Evolutionary conservation across 2,888 invertebrate genomes (phyloP), one percentile per base, ranked within the genome.

Genomic region (Perizoma flavofasciatum): DNA sequence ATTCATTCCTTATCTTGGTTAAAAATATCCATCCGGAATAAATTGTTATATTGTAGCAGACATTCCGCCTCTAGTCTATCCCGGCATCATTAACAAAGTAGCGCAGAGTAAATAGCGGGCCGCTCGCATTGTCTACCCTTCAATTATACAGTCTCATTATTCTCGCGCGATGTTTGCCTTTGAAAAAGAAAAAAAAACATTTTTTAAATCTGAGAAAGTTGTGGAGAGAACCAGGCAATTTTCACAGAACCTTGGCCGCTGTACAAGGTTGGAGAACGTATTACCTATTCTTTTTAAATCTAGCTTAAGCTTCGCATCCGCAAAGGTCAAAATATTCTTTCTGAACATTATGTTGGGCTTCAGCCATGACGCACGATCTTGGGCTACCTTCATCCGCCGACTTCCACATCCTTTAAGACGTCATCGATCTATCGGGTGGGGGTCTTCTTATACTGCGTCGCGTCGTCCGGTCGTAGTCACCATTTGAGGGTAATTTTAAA

Each of bases 91-190:
- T 72, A 71, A 60, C 49, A 56, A 63, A 64, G 57, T 49, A 60
- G 59, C 50, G 56, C 55, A 59, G 58, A 49, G 51, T 45, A 37
- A 37, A 55, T 50, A 61, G 40, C 43, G 35, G 44, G 37, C 34
- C 35, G 34, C 41, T 57, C 55, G 48, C 50, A 66, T 69, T 66
- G 66, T 72, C 60, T 61, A 48, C 53, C 61, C 57, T 66, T 64
- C 64, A 70, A 68, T 68, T 65, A 69, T 66, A 66, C 59, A 65
- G 61, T 52, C 63, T 68, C 60, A 67, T 69, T 68, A 68, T 68
- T 65, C 65, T 61, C 35, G 49, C 48, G 55, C 49, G 10, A 40
- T 54, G 53, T 56, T 59, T 59, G 49, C 55, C 33, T 48, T 47
- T 46, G 37, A 51, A 48, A 62, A 58, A 35, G 22, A 32, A 54